A percentile compares a stretch with the other conserved stretches of the same genome.
These are phyloP conservation scores for Molorchus minor DNA, from an alignment of 2,888 invertebrate species.

Conservation along the genomic window DNA sequence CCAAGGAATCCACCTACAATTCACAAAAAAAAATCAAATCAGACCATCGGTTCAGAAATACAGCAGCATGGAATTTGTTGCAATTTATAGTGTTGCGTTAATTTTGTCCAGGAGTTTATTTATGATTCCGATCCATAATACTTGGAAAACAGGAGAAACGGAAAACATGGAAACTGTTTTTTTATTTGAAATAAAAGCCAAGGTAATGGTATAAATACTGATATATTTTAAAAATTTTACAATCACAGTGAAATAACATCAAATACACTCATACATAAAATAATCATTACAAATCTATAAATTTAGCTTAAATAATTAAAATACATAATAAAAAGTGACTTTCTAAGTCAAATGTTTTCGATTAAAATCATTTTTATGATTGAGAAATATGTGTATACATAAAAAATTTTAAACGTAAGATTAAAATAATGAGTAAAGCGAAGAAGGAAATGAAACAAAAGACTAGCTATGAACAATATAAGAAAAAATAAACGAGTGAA, in stretches of 20 bases:
- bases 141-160: background rate
- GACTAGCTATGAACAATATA: slow-evolving; percentile 56
- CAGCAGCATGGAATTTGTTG: too few species aligned
- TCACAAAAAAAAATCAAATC: too few species aligned
- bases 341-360: slow-evolving; percentile 29
- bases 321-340: slow-evolving; percentile 38
- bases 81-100: too few species aligned
- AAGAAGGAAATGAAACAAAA: slow-evolving; percentile 47
- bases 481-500: slow-evolving; percentile 41
- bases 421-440: slow-evolving; percentile 40
- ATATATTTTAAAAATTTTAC: slow-evolving; percentile 56
- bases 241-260: slow-evolving; percentile 59
- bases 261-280: slow-evolving; percentile 56
- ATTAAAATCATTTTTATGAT: slow-evolving; percentile 55
- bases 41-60: too few species aligned
- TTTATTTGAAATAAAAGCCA: background rate
- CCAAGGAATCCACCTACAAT: too few species aligned
- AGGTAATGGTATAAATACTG: slow-evolving; percentile 51
- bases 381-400: slow-evolving; percentile 35
- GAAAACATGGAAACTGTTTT: background rate
- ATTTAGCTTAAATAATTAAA: slow-evolving; percentile 44
- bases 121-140: too few species aligned
- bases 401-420: slow-evolving; percentile 36
- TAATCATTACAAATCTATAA: slow-evolving; percentile 46
- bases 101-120: too few species aligned